Base-by-base conservation (phyloP, 2,888 invertebrate genomes). In the Apoderus coryli region DNA sequence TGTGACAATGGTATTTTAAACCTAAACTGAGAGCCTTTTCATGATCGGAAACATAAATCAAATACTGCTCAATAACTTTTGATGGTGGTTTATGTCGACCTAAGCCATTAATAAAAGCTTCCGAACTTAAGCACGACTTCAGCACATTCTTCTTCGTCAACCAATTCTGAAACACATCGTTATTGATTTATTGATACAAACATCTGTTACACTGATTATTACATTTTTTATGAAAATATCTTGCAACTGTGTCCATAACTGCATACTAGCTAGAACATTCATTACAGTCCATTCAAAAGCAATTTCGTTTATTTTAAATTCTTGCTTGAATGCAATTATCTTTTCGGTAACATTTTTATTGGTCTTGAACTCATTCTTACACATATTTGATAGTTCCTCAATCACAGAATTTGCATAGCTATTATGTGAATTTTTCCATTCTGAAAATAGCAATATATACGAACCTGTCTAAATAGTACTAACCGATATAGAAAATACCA, bases 1-100 rank as follows among this genome's bases (percentile, higher is more conserved):
- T 62, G 45, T 76, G 72, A 44, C 76, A 73, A 54, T 71, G 65
- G 34, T 73, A 64, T 39, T 65, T 67, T 35, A 65, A 69, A 0
- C 76, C 77, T 2, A 77, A 51, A 12, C 65, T 53, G 27, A 77
- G 44, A 30, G 71, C 57, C 32, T 65, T 69, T 5, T 76, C 74
- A 6, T 32, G 33, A 35, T 57, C 53, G 16, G 47, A 40, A 25
- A 56, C 41, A 28, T 45, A 50, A 5, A 32, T 25, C 28, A 59
- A 41, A 38, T 53, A 52, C 25, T 48, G 46, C 39, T 54, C 52
- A 13, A 67, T 46, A 14, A 69, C 55, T 36, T 64, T 57, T 31
- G 46, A 47, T 2, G 58, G 56, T 3, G 57, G 49, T 13, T 49
- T 42, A 35, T 56, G 54, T 37, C 47, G 48, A 16, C 47, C 42